These are phyloP conservation scores for Rhinolophus sinicus DNA, from an alignment of 2,113 vertebrate species.

Conservation along the genomic window DNA sequence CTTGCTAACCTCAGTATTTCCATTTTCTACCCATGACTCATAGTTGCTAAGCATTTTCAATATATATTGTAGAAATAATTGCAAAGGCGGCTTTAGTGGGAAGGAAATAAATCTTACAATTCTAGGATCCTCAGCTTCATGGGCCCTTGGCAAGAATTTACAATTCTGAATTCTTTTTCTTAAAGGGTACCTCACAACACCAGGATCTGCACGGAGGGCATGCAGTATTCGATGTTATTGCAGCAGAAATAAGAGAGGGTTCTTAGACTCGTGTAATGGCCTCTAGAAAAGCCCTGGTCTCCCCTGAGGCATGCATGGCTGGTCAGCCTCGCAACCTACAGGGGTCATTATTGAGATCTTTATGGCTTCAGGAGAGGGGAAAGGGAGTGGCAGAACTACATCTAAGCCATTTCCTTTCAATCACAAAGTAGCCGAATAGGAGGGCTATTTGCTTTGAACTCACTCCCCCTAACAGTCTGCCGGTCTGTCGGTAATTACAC, in stretches of 20 bases:
- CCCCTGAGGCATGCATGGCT: neutral
- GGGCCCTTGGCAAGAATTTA: neutral
- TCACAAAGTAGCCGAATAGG: neutral
- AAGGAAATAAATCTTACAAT: neutral
- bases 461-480: neutral
- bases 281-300: neutral
- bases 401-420: neutral
- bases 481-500: neutral
- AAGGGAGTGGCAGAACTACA: neutral
- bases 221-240: neutral
- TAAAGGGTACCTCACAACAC: neutral
- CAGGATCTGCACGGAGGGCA: neutral
- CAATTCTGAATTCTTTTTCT: neutral
- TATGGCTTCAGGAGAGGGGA: neutral
- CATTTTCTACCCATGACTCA: neutral
- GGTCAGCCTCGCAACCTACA: neutral
- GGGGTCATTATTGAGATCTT: neutral
- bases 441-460: neutral
- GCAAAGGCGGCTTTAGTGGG: neutral
- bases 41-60: neutral
- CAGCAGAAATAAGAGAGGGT: neutral
- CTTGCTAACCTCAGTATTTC: neutral
- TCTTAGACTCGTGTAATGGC: neutral
- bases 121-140: neutral
- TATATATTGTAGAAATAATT: neutral